phyloP scores from a whole-genome alignment of 1,140 invertebrate genomes.

The Drosophila bipectinata region DNA sequence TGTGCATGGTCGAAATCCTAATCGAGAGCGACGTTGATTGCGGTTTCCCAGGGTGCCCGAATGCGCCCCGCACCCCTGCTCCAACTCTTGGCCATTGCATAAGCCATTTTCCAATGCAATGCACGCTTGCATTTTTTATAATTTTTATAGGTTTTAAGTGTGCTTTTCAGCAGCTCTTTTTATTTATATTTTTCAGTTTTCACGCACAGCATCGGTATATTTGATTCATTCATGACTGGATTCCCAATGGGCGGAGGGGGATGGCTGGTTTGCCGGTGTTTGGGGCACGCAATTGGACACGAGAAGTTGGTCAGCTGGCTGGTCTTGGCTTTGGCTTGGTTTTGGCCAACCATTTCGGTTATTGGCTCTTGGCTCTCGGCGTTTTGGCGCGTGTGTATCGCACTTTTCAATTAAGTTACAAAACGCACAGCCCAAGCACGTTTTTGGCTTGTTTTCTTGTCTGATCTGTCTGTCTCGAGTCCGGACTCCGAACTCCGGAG shows the following conservation, averaged over 20 bases:
- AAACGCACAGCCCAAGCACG: conserved; percentile 76
- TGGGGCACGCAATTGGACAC: conserved; percentile 52
- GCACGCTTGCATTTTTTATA: conserved; percentile 54
- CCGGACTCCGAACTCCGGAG: conserved; percentile 18
- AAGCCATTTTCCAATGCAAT: conserved; percentile 62
- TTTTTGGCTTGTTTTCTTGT: conserved; percentile 55
- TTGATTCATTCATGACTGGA: conserved; percentile 52
- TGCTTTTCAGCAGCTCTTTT: conserved; percentile 1
- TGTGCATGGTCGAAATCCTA: conserved; percentile 60
- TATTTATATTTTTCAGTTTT: conserved; percentile 35
- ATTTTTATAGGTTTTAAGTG: conserved; percentile 38
- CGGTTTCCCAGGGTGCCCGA: conserved; percentile 72
- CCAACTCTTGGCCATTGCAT: conserved; percentile 46
- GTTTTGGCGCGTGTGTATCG: conserved; percentile 75
- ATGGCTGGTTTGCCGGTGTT: conserved; percentile 30
- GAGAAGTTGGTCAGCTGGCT: conserved; percentile 51
- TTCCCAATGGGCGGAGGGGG: conserved; percentile 6
- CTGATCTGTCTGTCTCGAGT: conserved; percentile 47
- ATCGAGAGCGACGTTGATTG: conserved; percentile 72
- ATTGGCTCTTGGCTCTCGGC: conserved; percentile 29
- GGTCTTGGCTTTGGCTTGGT: conserved; percentile 22
- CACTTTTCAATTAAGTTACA: conserved; percentile 80
- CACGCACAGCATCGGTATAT: conserved; percentile 46
- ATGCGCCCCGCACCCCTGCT: conserved; percentile 1
- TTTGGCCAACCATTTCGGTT: conserved; percentile 39